phyloP scores from a whole-genome alignment of 2,888 invertebrate genomes.

The Nymphalis polychloros region DNA sequence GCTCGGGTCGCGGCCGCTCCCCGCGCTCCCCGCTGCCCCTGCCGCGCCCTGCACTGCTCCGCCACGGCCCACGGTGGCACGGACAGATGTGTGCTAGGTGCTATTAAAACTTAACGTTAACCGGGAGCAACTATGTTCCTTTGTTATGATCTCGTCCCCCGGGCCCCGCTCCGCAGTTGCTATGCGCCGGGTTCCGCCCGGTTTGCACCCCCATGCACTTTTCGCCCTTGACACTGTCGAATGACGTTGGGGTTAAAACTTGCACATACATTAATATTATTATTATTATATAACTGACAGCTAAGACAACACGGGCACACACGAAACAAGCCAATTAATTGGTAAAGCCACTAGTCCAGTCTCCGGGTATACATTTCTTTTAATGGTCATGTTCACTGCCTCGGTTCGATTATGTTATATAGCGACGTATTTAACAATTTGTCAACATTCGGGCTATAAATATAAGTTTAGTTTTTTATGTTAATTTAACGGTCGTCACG shows the following conservation, averaged over 20 bases:
- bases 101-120: slow-evolving; percentile 29
- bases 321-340: slow-evolving; percentile 7
- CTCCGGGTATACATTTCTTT: too few relatives aligned
- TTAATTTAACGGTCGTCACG: too few relatives aligned
- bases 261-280: slow-evolving; percentile 18
- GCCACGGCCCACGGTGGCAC: background rate
- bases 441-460: too few relatives aligned
- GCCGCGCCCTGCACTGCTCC: background rate
- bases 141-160: slow-evolving; percentile 24
- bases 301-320: background rate
- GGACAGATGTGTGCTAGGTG: slow-evolving; percentile 16
- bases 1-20: slow-evolving; percentile 20
- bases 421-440: too few relatives aligned
- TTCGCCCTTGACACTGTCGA: slow-evolving; percentile 34
- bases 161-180: slow-evolving; percentile 25
- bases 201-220: slow-evolving; percentile 18
- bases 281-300: slow-evolving; percentile 15
- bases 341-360: background rate
- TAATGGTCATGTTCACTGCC: too few relatives aligned
- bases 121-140: slow-evolving; percentile 29
- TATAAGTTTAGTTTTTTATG: too few relatives aligned
- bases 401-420: too few relatives aligned
- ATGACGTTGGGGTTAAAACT: slow-evolving; percentile 28
- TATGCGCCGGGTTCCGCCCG: slow-evolving; percentile 12
- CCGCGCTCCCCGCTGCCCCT: slow-evolving; percentile 12